A percentile compares a stretch with the other conserved stretches of the same genome.
Evolutionary conservation across 2,113 vertebrate species (phyloP).

Genomic region (Strigops habroptila): DNA sequence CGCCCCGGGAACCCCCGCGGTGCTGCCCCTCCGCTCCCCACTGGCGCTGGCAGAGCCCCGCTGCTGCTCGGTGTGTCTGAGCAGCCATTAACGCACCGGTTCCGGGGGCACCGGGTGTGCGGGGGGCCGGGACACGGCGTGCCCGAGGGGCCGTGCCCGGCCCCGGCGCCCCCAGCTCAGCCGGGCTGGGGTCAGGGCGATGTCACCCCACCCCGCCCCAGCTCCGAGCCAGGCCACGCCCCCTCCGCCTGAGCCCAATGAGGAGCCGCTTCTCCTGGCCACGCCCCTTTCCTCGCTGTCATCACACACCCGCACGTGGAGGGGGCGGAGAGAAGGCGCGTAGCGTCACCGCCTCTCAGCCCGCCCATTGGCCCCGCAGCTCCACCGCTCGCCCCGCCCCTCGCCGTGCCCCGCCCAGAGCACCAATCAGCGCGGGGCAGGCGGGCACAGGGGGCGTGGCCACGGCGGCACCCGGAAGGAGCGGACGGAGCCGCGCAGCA

Average conservation of each 20-base stretch:
- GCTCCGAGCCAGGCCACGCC: neutral
- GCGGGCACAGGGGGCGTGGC: neutral
- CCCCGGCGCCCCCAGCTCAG: neutral
- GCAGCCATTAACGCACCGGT: neutral
- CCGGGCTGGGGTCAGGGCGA: neutral
- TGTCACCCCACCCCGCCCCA: neutral
- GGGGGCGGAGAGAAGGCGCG: neutral
- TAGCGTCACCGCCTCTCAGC: rapidly evolving
- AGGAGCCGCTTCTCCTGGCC: rapidly evolving
- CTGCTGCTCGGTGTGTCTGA: rapidly evolving
- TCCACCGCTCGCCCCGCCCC: rapidly evolving
- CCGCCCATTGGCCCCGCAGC: neutral
- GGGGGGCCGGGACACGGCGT: too few relatives aligned
- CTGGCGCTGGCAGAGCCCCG: rapidly evolving
- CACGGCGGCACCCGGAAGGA: neutral
- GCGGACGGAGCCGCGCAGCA: neutral
- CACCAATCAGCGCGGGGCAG: neutral
- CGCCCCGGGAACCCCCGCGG: rapidly evolving
- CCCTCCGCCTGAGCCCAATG: neutral
- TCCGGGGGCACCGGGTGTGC: too few relatives aligned
- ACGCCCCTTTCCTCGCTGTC: constrained; percentile 19
- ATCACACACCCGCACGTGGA: constrained; percentile 61
- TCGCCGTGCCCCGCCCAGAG: neutral
- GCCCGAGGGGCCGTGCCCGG: too few relatives aligned
- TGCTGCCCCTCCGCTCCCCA: rapidly evolving